Evolutionary conservation across 2,888 invertebrate genomes (phyloP), one percentile per base, ranked within the genome.

Genomic region (Lacanobia oleracea): DNA sequence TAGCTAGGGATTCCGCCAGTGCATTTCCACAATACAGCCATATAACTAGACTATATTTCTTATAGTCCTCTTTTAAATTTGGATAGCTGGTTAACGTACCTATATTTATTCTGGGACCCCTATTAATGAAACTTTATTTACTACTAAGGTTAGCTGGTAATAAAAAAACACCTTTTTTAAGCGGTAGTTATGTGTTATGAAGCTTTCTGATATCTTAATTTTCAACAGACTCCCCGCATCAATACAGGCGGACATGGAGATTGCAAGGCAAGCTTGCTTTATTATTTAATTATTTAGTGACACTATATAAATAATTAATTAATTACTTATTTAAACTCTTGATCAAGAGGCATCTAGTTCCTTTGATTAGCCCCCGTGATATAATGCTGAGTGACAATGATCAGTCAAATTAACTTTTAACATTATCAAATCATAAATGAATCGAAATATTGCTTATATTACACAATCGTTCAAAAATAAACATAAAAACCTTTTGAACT

Each of bases 231-330:
- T 75, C 77, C 76, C 77, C 77, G 70, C 71, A 21, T 75, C 76
- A 75, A 77, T 77, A 40, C 76, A 77, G 68, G 77, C 75, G 77
- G 70, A 77, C 77, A 77, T 77, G 77, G 75, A 75, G 75, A 75
- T 77, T 56, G 77, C 69, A 77, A 75, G 77, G 75, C 75, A 75
- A 77, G 76, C 73, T 74, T 74, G 73, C 75, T 74, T 74, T 68
- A 74, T 74, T 74, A 74, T 75, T 73, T 75, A 40, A 50, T 73
- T 73, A 73, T 57, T 75, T 73, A 67, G 59, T 51, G 43, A 53
- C 59, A 60, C 53, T 71, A 37, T 37, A 45, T 14, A 45, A 74
- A 67, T 75, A n/a, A 48, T 48, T 43, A 54, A 48, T 48, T 43
- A 54, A 54, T 18, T 40, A 67, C 12, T 67, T 73, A 27, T 37